Base-by-base conservation (phyloP, 2,797 vertebrate species). In the Acrossocheilus fasciatus region DNA sequence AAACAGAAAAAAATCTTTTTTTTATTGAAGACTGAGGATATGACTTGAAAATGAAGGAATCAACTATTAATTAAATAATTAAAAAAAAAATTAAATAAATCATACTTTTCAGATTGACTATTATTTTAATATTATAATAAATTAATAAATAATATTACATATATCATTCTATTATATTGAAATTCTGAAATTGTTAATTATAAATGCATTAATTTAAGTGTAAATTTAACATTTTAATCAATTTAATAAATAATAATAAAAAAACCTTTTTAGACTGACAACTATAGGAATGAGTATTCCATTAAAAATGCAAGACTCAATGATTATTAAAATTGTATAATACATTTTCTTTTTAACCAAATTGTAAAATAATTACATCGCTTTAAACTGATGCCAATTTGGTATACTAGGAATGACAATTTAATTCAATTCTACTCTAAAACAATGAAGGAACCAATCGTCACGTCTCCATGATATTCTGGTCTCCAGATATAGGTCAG, bases 401-500 rank as follows among this genome's bases (percentile, higher is more conserved):
- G 45, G 18, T 18, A 57, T 57, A n/a, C 6, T 23, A 77, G 3
- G 11, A 77, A 23, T 18, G 4, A 2, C 15, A 1, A 74, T 62
- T 26, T 26, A 62, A 47, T 4, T 74, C 14, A 15, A 9, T 74
- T 74, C 70, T n/a, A 73, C 20, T 26, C n/a, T 9, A 47, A 73
- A 73, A 47, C 45, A 18, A 50, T 47, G 7, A 34, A 11, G 9
- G 9, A 75, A 52, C 52, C 47, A 34, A 52, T 52, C 3, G 0
- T 57, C 73, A 34, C 0, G 7, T 82, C 47, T 70, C 30, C n/a
- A 39, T 77, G 50, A 39, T 15, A 39, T 12, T 84, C 17, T 77
- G 9, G 47, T 85, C 74, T 68, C 26, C 23, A 70, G 20, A 85
- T 47, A 59, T 59, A 66, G 34, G 59, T 45, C 47, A 85, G n/a